Base-by-base conservation (phyloP, 2,113 vertebrate species). In the Furnarius figulus region DNA sequence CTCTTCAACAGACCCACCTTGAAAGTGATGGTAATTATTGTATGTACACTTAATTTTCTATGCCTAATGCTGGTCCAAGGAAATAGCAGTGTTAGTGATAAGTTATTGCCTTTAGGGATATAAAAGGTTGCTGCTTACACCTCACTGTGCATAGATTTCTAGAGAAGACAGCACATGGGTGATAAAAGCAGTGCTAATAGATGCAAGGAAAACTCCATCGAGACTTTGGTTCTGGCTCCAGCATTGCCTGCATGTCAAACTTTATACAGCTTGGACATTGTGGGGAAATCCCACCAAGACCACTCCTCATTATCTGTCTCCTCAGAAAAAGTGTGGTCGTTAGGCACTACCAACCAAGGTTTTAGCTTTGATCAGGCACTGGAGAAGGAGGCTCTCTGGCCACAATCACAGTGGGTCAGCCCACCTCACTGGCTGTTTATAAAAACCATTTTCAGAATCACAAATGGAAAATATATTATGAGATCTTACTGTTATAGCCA, bases 391-490 rank as follows among this genome's bases (percentile, higher is more conserved):
- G 28, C 27, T 83, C 14, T 86, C 61, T 95, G 80, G 83, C 40
- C 79, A 84, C 42, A 84, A 49, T 46, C 33, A 23, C 46, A 93
- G 63, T 0, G 6, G 66, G 42, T 67, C 86, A 92, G 61, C 25
- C 82, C 52, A 89, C 61, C 80, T 90, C 80, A 35, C 37, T 93
- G 83, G 20, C 44, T 89, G 25, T 79, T 93, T 78, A 21, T 72
- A 84, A 84, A 96, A 96, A 65, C n/a, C 30, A 22, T 65, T 94
- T 93, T 75, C 79, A 86, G 70, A 94, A 75, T 83, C 52, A 89
- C 31, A 52, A 79, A 85, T 28, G 61, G 80, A 81, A 90, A 95
- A 72, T 33, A 37, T 76, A 47, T 95, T 67, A 75, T 1, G 5
- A 61, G 90, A 73, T 88, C 86, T 89, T 68, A 74, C 92, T 92